Percentiles rank a stretch among this genome's conserved stretches.
Conservation (phyloP, 2,888 invertebrate species). For the Cacoxenus indagator region DNA sequence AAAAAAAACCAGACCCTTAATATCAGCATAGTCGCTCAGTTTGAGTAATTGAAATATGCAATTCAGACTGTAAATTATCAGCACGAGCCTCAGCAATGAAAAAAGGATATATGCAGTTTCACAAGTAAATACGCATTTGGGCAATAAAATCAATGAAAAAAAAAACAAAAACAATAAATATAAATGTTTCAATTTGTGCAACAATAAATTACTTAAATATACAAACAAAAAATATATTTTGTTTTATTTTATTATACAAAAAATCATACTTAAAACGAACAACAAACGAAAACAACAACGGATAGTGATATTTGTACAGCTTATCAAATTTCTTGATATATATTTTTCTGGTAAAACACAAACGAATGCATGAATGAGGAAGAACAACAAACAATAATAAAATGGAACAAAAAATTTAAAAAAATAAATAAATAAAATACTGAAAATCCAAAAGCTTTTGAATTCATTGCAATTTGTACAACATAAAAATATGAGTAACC, state of each 20-base stretch:
- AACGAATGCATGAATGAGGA: conserved; percentile 38
- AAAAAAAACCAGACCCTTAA: no score
- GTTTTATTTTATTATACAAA: background rate
- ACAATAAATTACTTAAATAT: conserved; percentile 61
- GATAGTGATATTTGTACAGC: conserved; percentile 14
- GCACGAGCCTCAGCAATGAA: conserved; percentile 30
- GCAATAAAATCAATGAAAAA: background rate
- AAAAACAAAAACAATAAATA: conserved; percentile 33
- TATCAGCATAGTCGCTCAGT: no score
- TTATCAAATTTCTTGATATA: conserved; percentile 2
- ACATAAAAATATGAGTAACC: conserved; percentile 35
- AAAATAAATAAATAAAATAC: conserved; percentile 22
- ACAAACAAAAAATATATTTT: conserved; percentile 63
- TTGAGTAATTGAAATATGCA: no score
- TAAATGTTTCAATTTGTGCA: conserved; percentile 61
- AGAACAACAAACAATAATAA: background rate
- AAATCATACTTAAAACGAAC: background rate
- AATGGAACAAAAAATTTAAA: background rate
- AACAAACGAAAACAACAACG: background rate
- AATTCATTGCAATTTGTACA: conserved; percentile 57
- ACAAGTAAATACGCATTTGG: background rate
- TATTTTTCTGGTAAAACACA: conserved; percentile 34
- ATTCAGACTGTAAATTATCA: no score
- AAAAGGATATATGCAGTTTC: conserved; percentile 13
- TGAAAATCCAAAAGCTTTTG: conserved; percentile 39